A percentile compares a stretch with the other conserved stretches of the same genome.
Conservation (phyloP, 2,113 vertebrate species). For the Pseudonaja textilis region DNA sequence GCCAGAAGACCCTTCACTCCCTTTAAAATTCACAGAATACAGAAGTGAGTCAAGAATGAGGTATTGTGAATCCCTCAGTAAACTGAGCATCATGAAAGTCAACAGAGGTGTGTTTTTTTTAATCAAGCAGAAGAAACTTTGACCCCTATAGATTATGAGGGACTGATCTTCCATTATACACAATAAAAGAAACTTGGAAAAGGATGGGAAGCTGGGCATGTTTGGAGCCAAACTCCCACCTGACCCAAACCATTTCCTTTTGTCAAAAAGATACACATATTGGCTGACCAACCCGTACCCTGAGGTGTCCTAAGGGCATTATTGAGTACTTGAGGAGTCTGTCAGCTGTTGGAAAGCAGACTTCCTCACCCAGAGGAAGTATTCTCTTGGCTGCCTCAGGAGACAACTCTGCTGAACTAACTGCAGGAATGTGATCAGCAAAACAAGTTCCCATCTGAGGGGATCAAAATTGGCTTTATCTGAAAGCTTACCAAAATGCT, state of each 20-base stretch:
- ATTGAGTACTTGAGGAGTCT: background rate
- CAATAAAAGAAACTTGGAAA: background rate
- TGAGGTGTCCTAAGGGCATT: background rate
- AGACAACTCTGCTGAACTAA: conserved; percentile 26
- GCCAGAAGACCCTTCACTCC: background rate
- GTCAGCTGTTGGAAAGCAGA: background rate
- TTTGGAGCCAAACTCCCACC: background rate
- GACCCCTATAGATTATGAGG: conserved; percentile 19
- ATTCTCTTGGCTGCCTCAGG: background rate
- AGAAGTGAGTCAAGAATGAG: conserved; percentile 19
- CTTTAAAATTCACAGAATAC: background rate
- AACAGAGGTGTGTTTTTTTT: background rate
- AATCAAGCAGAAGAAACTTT: background rate
- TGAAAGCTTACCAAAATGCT: conserved; percentile 33
- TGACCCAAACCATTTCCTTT: background rate
- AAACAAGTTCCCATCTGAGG: background rate
- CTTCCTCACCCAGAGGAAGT: background rate
- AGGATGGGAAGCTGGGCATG: background rate
- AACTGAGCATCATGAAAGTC: conserved; percentile 15
- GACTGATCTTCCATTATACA: background rate
- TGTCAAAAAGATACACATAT: background rate
- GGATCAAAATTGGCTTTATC: conserved; percentile 25
- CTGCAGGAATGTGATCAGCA: conserved; percentile 8
- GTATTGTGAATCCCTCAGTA: conserved; percentile 11
- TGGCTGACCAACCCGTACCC: background rate